Evolutionary conservation across 2,113 vertebrate species (phyloP).

Genomic region (Entelurus aequoreus): DNA sequence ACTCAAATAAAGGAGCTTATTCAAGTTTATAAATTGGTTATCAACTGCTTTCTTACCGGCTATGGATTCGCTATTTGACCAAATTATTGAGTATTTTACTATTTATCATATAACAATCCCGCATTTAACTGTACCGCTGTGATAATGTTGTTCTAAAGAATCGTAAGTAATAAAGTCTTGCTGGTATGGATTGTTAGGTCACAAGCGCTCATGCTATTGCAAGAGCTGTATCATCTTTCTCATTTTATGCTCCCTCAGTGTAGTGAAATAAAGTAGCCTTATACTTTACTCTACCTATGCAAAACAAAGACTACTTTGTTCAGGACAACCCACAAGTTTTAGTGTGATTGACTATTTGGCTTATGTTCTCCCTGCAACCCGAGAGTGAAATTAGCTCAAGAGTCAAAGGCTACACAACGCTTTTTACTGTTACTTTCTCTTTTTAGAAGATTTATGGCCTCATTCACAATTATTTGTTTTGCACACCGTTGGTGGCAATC

Average conservation of each 20-base stretch:
- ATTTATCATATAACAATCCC: too few species aligned
- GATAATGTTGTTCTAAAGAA: too few species aligned
- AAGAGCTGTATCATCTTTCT: too few species aligned
- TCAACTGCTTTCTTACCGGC: background rate
- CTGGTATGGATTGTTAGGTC: too few species aligned
- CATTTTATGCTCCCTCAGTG: too few species aligned
- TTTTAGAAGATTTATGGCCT: background rate
- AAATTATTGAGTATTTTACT: too few species aligned
- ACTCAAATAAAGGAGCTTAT: background rate
- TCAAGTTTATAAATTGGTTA: background rate
- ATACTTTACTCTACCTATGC: too few species aligned
- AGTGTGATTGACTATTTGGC: background rate
- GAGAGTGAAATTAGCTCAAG: background rate
- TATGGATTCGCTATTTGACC: background rate
- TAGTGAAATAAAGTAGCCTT: too few species aligned
- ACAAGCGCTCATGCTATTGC: too few species aligned
- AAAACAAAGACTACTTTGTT: background rate
- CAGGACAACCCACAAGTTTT: background rate
- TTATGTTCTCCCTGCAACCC: background rate
- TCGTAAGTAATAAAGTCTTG: too few species aligned
- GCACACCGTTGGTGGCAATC: background rate
- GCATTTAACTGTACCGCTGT: too few species aligned
- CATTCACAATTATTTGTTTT: slow-evolving; percentile 3
- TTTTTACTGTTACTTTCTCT: background rate
- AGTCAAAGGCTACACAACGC: background rate